phyloP scores from a whole-genome alignment of 2,888 invertebrate genomes.

The Poecilus cupreus region DNA sequence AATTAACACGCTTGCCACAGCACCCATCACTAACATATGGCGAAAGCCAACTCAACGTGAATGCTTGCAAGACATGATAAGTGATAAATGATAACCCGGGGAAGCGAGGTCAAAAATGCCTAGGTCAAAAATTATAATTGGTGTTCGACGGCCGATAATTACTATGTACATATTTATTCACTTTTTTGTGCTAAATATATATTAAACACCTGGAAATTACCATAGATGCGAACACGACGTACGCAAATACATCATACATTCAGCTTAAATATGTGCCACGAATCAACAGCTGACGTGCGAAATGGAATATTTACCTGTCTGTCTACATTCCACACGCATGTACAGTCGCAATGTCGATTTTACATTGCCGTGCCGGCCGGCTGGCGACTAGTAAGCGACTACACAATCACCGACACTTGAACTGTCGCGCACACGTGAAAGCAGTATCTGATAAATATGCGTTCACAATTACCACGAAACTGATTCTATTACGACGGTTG shows the following conservation, averaged over 20 bases:
- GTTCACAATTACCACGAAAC: slow-evolving; percentile 1
- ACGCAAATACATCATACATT: background rate
- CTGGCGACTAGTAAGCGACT: slow-evolving; percentile 5
- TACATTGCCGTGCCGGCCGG: slow-evolving; percentile 32
- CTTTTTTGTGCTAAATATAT: background rate
- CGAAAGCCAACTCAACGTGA: slow-evolving; percentile 8
- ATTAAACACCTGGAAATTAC: slow-evolving; percentile 4
- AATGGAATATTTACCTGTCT: slow-evolving; percentile 50
- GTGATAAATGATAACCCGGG: slow-evolving; percentile 27
- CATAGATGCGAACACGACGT: background rate
- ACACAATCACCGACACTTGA: slow-evolving; percentile 26
- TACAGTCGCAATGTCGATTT: slow-evolving; percentile 39
- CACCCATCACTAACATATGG: slow-evolving; percentile 51
- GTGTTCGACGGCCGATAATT: slow-evolving; percentile 1
- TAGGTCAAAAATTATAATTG: slow-evolving; percentile 35
- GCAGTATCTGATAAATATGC: background rate
- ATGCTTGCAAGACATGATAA: slow-evolving; percentile 11
- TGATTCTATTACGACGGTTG: background rate
- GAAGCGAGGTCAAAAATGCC: slow-evolving; percentile 27
- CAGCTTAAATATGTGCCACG: slow-evolving; percentile 13
- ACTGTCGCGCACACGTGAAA: slow-evolving; percentile 9
- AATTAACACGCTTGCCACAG: slow-evolving; percentile 14
- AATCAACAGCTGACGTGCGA: slow-evolving; percentile 46
- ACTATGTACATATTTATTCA: background rate
- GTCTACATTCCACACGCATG: slow-evolving; percentile 47